Evolutionary conservation across 2,113 vertebrate species (phyloP).

Genomic region (Pedionomus torquatus): DNA sequence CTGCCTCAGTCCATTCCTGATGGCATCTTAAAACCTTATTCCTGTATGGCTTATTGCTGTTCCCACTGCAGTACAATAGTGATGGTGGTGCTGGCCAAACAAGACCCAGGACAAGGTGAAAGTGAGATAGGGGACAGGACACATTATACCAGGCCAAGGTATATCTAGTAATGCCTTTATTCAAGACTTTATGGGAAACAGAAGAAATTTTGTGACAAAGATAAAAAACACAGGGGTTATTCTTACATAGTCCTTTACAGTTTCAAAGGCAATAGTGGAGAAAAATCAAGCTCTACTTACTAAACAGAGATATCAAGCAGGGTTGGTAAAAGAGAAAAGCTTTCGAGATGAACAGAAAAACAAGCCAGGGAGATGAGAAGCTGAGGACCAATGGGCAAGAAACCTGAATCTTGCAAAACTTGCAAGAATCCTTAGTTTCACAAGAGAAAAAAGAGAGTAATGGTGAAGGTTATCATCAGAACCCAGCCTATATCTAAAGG

Average conservation of each 20-base stretch:
- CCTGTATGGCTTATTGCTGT: fast-evolving
- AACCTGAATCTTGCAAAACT: neutral
- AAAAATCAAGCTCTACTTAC: neutral
- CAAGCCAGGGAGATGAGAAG: neutral
- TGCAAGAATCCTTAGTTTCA: neutral
- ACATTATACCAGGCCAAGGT: neutral
- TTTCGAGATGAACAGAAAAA: neutral
- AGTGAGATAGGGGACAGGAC: neutral
- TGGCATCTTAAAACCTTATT: neutral
- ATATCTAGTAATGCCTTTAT: neutral
- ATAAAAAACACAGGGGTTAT: neutral
- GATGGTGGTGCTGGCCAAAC: neutral
- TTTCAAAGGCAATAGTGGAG: neutral
- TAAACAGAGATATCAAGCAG: neutral
- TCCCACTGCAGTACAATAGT: neutral
- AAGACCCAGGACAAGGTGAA: neutral
- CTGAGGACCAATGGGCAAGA: neutral
- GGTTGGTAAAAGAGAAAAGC: neutral
- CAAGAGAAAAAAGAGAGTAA: neutral
- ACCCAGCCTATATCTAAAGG: neutral
- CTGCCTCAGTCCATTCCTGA: neutral
- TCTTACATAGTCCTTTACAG: neutral
- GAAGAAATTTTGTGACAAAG: neutral
- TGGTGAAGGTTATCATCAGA: neutral
- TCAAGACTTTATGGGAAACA: neutral